phyloP scores from a whole-genome alignment of 30 jellyfish, hydroid and myxozoan species.

The Hydractinia symbiolongicarpus region DNA sequence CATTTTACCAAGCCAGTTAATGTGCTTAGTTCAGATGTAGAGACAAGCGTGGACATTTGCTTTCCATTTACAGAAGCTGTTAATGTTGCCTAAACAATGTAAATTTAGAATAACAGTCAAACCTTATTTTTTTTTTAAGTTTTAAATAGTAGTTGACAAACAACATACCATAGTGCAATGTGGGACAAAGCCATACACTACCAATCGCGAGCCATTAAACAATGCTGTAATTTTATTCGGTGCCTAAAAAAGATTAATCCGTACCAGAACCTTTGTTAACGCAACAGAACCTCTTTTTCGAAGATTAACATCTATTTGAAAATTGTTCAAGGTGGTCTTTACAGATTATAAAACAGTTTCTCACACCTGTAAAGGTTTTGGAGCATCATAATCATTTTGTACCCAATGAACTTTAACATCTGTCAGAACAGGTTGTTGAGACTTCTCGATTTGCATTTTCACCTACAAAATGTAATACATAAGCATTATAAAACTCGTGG shows the following conservation, averaged over 20 bases:
- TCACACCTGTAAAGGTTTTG: constrained; percentile 66
- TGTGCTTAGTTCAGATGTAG: constrained; percentile 66
- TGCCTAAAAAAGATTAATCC: constrained; percentile 43
- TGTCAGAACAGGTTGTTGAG: constrained; percentile 66
- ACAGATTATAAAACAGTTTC: neutral
- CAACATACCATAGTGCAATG: constrained; percentile 63
- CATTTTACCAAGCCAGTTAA: constrained; percentile 67
- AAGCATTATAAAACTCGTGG: neutral
- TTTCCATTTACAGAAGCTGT: constrained; percentile 65
- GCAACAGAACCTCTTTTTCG: too few relatives aligned
- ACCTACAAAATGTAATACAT: constrained; percentile 18
- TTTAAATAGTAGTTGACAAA: neutral
- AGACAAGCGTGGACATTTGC: constrained; percentile 72
- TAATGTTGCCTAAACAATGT: constrained; percentile 38
- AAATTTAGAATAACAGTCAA: neutral
- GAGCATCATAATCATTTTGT: constrained; percentile 63
- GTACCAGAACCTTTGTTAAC: too few relatives aligned
- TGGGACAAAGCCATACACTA: constrained; percentile 84
- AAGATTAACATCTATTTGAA: neutral
- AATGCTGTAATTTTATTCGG: constrained; percentile 55
- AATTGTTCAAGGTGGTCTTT: neutral
- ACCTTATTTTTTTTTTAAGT: neutral
- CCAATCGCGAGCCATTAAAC: constrained; percentile 76
- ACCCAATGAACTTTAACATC: constrained; percentile 61
- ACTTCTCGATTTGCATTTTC: constrained; percentile 46